Evolutionary conservation across 2,113 vertebrate genomes (phyloP), one percentile per base, ranked within the genome.

Genomic region (Alexandromys fortis): DNA sequence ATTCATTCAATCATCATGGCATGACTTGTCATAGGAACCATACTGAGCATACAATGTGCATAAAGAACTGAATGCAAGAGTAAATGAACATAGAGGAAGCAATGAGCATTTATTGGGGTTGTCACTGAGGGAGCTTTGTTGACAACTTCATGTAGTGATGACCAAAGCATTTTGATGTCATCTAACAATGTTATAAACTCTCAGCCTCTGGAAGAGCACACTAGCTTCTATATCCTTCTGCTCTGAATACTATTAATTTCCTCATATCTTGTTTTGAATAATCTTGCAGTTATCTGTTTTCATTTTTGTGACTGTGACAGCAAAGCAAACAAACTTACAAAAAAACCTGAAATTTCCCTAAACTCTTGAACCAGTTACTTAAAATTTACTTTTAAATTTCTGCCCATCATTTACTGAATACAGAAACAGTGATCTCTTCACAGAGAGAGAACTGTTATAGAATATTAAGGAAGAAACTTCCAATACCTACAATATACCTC

Each of bases 251-350:
- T 49, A 4, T 16, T 58, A 24, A 65, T 86, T 75, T 79, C 52
- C n/a, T 49, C 68, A 35, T 19, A 9, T n/a, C 16, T 14, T 65
- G 3, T 68, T 68, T 3, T 77, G 9, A 30, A 28, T n/a, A 33
- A 79, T 67, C 28, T 92, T 65, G 6, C 78, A 89, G n/a, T 10
- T 17, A 49, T 77, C 1, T 61, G 21, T 86, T 75, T 92, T 76
- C 13, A 30, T 89, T 91, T 6, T 38, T 96, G 28, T 85, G 17
- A 38, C 65, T 92, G 30, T 92, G 38, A 47, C 6, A 83, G 87
- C 8, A 75, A n/a, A 79, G 22, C 35, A 88, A 85, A 89, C 12
- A 67, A 89, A 61, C 17, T 38, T 67, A n/a, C 38, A 82, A 38
- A n/a, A 9, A 28, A 83, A 55, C 38, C 19, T 38, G 13, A 65